These are phyloP conservation scores for Pygocentrus nattereri DNA, from an alignment of 2,797 vertebrate genomes.

Conservation along the genomic window DNA sequence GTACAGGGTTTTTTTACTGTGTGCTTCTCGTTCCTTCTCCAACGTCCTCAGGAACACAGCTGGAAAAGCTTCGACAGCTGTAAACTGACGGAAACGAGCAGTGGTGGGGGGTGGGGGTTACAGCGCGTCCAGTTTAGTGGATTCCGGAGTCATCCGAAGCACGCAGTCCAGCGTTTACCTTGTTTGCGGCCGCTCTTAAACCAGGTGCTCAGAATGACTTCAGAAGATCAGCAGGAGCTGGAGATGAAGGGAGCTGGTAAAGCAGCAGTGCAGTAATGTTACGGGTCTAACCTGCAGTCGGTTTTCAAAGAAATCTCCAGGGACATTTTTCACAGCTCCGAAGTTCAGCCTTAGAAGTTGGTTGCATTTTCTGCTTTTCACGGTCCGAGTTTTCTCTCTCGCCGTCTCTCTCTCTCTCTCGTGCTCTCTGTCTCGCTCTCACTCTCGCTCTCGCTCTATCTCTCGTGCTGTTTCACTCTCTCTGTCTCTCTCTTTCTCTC, in stretches of 20 bases:
- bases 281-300: too few species aligned
- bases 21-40: background rate
- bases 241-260: background rate
- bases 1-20: background rate
- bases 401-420: too few species aligned
- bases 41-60: constrained; percentile 26
- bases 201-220: background rate
- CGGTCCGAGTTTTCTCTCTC: too few species aligned
- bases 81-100: constrained; percentile 31
- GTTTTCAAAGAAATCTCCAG: too few species aligned
- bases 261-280: too few species aligned
- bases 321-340: too few species aligned
- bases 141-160: background rate
- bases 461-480: too few species aligned
- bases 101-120: background rate
- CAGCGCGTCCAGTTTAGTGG: background rate
- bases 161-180: background rate
- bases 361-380: too few species aligned
- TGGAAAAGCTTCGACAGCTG: constrained; percentile 45
- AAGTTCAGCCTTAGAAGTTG: too few species aligned
- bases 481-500: too few species aligned
- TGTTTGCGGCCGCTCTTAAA: background rate
- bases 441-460: too few species aligned
- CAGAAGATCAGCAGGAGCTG: background rate
- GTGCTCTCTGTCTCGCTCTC: too few species aligned